These are phyloP conservation scores for Capreolus pygargus DNA, from an alignment of 2,113 vertebrate genomes.

Conservation along the genomic window DNA sequence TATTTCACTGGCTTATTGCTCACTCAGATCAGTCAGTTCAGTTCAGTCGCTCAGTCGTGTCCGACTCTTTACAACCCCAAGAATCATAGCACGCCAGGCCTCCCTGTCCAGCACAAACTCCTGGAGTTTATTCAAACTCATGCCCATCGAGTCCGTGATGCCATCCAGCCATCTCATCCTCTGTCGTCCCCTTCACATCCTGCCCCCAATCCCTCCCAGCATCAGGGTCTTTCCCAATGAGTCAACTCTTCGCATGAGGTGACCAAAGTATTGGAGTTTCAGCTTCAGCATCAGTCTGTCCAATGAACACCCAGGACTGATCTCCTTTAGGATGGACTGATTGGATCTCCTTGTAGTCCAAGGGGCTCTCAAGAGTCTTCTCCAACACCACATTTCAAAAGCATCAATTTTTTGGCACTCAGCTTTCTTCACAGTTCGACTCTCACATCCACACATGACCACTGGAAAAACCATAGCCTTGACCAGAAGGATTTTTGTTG, in stretches of 20 bases:
- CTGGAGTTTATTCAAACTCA: neutral
- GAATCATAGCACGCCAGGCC: neutral
- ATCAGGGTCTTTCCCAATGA: neutral
- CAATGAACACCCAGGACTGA: neutral
- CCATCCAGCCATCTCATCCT: neutral
- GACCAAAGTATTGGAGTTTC: neutral
- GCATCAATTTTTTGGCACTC: neutral
- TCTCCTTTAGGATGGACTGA: neutral
- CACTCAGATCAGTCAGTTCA: neutral
- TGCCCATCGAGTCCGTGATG: neutral
- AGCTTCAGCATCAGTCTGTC: neutral
- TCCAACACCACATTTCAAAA: neutral
- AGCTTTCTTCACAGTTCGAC: neutral
- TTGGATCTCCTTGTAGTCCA: neutral
- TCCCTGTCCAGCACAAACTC: neutral
- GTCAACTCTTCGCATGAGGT: neutral
- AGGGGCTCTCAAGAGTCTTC: neutral
- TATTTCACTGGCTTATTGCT: neutral
- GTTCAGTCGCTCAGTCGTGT: fast-evolving
- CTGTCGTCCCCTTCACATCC: neutral
- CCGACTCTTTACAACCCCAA: neutral
- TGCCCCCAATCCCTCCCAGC: neutral
- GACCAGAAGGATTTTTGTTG: neutral
- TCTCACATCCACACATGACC: neutral
- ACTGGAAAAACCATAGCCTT: neutral